These are phyloP conservation scores for Euura lappo DNA, from an alignment of 1,140 invertebrate genomes.

Conservation along the genomic window DNA sequence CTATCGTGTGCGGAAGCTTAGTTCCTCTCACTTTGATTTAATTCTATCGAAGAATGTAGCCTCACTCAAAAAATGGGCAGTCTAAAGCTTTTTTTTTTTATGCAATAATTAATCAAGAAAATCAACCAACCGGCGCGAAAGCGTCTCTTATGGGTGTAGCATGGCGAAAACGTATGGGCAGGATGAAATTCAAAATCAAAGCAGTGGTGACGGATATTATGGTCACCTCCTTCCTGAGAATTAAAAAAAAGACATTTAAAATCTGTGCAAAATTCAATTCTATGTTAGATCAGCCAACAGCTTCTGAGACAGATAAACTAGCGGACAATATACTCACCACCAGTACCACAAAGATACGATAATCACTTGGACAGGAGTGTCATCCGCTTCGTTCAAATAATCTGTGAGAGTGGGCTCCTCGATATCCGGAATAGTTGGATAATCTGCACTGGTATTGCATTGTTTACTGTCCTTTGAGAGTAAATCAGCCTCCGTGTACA, in stretches of 20 bases:
- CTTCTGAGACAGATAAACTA: no score
- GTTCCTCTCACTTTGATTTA: no score
- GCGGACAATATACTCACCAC: slow-evolving; percentile 65
- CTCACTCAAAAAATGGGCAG: no score
- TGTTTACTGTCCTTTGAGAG: slow-evolving; percentile 34
- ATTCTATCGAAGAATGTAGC: no score
- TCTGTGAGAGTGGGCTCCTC: neutral
- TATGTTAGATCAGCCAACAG: no score
- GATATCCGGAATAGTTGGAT: slow-evolving; percentile 16
- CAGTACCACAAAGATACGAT: slow-evolving; percentile 79
- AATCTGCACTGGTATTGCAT: slow-evolving; percentile 32
- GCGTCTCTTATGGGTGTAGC: slow-evolving; percentile 38
- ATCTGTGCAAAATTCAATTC: no score
- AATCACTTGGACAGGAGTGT: slow-evolving; percentile 65
- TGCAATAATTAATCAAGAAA: slow-evolving; percentile 8
- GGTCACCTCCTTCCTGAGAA: slow-evolving; percentile 75
- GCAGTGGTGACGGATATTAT: slow-evolving; percentile 72
- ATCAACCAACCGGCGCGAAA: slow-evolving; percentile 37
- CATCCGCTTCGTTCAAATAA: slow-evolving; percentile 40
- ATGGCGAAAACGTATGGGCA: slow-evolving; percentile 57
- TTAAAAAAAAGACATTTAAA: slow-evolving; percentile 22
- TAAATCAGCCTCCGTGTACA: slow-evolving; percentile 61
- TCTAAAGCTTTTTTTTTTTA: no score
- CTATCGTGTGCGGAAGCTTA: no score
- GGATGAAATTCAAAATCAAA: slow-evolving; percentile 66